Conservation (phyloP, 1,140 invertebrate genomes). For the Dinoponera quadriceps region DNA sequence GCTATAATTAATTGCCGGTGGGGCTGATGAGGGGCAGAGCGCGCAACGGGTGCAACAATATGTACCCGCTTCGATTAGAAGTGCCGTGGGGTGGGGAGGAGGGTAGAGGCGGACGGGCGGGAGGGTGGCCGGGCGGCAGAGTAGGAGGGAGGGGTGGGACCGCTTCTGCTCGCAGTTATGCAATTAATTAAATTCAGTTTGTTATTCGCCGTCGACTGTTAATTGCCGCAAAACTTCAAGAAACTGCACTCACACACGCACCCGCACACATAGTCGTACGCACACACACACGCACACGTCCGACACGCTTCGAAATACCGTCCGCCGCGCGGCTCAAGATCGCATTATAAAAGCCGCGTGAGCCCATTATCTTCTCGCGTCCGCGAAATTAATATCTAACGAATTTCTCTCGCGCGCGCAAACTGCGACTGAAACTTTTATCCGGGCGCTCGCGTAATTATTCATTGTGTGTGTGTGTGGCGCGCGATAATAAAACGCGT, state of each 20-base stretch:
- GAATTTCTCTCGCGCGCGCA: neutral
- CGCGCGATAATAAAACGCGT: too few species aligned
- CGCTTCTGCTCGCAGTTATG: slow-evolving; percentile 71
- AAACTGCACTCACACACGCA: slow-evolving; percentile 58
- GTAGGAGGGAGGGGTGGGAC: neutral
- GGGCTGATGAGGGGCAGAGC: slow-evolving; percentile 72
- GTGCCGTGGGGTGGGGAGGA: slow-evolving; percentile 7
- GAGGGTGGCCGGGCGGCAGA: neutral
- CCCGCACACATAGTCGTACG: neutral
- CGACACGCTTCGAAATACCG: slow-evolving; percentile 42
- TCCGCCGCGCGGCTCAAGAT: slow-evolving; percentile 43
- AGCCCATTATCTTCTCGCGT: neutral
- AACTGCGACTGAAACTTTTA: neutral
- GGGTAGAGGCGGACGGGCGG: neutral
- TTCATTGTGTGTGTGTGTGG: neutral
- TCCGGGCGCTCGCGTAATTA: neutral
- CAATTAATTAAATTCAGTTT: slow-evolving; percentile 75
- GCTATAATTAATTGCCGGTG: slow-evolving; percentile 80
- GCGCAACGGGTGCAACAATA: slow-evolving; percentile 72
- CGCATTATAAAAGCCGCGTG: neutral
- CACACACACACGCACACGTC: slow-evolving; percentile 10
- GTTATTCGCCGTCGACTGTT: slow-evolving; percentile 72
- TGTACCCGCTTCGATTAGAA: slow-evolving; percentile 72
- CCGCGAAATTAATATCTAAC: neutral
- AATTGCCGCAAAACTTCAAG: slow-evolving; percentile 71